Base-by-base conservation (phyloP, 2,113 vertebrate genomes). In the Charina bottae region DNA sequence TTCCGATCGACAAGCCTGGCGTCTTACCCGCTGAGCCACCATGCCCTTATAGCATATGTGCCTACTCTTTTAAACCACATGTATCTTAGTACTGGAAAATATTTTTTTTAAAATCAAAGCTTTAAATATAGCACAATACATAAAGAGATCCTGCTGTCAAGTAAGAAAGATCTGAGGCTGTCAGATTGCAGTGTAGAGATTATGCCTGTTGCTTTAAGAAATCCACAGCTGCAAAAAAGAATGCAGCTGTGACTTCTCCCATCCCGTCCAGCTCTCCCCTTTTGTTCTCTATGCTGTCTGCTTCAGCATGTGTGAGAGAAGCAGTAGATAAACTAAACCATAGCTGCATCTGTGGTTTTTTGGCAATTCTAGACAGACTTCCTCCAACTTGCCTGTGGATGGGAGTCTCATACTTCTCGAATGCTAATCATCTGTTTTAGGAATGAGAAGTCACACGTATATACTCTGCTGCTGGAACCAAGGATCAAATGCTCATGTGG, bases 211-310 rank as follows among this genome's bases (percentile, higher is more conserved):
- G 1, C 78, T 90, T 53, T 53, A 49, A 53, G 46, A 90, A 33
- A 83, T 90, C 33, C 64, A 83, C 68, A 90, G n/a, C 54, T 83
- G 89, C 68, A 83, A 54, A 90, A 55, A 33, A 90, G 88, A 33
- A 83, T 83, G 68, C 68, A 91, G 90, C 84, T 91, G 26, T 64
- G 46, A 60, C 26, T 91, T 68, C 21, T 86, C 19, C 26, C 42
- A 24, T 15, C 84, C 59, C 2, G 6, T 37, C 60, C 21, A 26
- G 54, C 37, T 42, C 83, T 83, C 83, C 59, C 33, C 6, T 68
- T 49, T 28, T 83, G 33, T 83, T 58, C 68, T 19, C n/a, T 90
- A 15, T 21, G 72, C 72, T 78, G 33, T 78, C 13, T 58, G 4
- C 46, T 90, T 55, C 23, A 90, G 54, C n/a, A 58, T 90, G 68